Evolutionary conservation across 2,797 vertebrate species (phyloP).

Genomic region (Pseudochaenichthys georgianus): DNA sequence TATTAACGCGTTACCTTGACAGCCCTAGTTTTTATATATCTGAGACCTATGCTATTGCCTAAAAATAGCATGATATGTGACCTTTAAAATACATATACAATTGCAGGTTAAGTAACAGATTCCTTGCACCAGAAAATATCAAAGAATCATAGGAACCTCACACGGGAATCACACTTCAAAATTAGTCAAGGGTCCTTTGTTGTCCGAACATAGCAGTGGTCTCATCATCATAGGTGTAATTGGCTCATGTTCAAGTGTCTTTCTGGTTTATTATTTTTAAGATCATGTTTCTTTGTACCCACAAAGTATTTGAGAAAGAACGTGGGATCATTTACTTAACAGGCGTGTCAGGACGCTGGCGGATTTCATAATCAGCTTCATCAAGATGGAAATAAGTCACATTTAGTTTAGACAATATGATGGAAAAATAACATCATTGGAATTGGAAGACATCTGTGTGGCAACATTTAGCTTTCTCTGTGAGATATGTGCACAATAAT

Average conservation of each 20-base stretch:
- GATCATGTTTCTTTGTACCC: constrained; percentile 19
- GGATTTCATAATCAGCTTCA: not conserved
- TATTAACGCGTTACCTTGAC: no score
- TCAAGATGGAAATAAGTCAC: not conserved
- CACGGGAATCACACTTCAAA: not conserved
- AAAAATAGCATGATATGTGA: no score
- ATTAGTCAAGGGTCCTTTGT: not conserved
- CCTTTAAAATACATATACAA: no score
- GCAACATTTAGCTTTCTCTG: no score
- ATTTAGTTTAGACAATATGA: not conserved
- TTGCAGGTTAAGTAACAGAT: no score
- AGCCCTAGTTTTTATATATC: no score
- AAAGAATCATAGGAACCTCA: no score
- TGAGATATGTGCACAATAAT: no score
- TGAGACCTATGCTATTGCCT: no score
- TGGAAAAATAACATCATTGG: not conserved
- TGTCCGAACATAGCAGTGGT: constrained; percentile 11
- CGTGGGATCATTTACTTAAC: not conserved
- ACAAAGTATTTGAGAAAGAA: constrained; percentile 14
- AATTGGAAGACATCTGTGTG: no score
- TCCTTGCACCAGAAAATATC: no score
- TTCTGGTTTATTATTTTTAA: constrained; percentile 26
- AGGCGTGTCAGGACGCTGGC: not conserved
- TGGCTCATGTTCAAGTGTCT: constrained; percentile 45
- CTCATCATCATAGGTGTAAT: constrained; percentile 27